A percentile compares a stretch with the other conserved stretches of the same genome.
Conservation (phyloP, 2,797 vertebrate species). For the Rhyacichthys aspro region DNA sequence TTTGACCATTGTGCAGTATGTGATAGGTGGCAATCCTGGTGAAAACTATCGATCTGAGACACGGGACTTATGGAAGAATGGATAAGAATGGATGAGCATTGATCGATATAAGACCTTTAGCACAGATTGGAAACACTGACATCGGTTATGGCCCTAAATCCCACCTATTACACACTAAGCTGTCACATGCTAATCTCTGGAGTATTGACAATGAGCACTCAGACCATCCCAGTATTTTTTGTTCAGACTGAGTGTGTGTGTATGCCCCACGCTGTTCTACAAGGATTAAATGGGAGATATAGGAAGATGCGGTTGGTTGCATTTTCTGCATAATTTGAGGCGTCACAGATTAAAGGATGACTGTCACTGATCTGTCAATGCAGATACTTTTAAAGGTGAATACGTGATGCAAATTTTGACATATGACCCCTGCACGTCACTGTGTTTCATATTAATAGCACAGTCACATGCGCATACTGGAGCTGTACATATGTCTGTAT, state of each 20-base stretch:
- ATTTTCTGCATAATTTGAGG: background rate
- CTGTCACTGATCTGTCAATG: background rate
- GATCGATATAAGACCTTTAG: constrained; percentile 14
- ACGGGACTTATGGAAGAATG: constrained; percentile 3
- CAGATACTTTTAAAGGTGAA: too few species aligned
- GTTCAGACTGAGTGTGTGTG: constrained; percentile 5
- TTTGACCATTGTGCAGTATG: constrained; percentile 8
- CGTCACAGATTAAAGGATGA: constrained; percentile 6
- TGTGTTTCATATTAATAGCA: too few species aligned
- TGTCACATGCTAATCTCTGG: constrained; percentile 6
- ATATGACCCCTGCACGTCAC: too few species aligned
- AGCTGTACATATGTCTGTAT: too few species aligned
- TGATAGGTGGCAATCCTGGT: constrained; percentile 1
- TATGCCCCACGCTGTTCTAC: too few species aligned
- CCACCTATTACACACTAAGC: constrained; percentile 19
- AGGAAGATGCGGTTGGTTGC: background rate
- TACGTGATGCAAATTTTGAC: too few species aligned
- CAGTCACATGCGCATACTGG: too few species aligned
- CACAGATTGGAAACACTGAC: constrained; percentile 13
- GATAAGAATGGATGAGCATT: constrained; percentile 13
- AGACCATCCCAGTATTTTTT: background rate
- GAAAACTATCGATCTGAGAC: constrained; percentile 36
- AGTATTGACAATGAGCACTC: background rate
- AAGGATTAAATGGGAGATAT: too few species aligned
- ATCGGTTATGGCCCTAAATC: constrained; percentile 35